Evolutionary conservation across 2,888 invertebrate species (phyloP), one percentile per base, ranked within the genome.

Genomic region (Deilephila porcellus): DNA sequence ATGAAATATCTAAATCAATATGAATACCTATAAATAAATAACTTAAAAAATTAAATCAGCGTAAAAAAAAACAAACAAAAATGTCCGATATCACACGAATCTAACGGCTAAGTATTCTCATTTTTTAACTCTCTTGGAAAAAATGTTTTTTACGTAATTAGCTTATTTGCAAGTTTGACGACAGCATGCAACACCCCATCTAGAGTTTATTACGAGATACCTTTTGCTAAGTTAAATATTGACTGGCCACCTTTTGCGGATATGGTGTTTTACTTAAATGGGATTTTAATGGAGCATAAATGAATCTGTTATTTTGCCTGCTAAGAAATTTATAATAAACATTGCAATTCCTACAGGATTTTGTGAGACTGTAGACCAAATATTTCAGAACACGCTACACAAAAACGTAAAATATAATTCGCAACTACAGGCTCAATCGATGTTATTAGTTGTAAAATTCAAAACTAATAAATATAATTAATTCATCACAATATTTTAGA

Each of bases 151-250:
- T 70, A 29, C 25, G 17, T 14, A 37, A 56, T 71, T 53, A 19
- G 19, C 60, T 17, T n/a, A 70, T 60, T 53, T 19, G 7, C 34
- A 11, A 53, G 56, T 72, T 71, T 70, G 59, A 62, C 73, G 29
- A 72, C 64, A 59, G 67, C 76, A 73, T 72, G 71, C 62, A 72
- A 72, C 32, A 72, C 72, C 71, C 74, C 71, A 71, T 71, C 72
- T 74, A 64, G 62, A 60, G 73, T 71, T 71, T 74, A 76, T 75
- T 73, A 72, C 73, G 74, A 71, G 71, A 60, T 73, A 63, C 72
- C 75, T 73, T 75, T 56, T 73, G 63, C 72, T 71, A 64, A 71
- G 60, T 71, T 73, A 75, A 78, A 78, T 78, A 78, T 78, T 78
- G 76, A 71, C 73, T 29, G 20, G 34, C 71, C 70, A 70, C 60